Percentiles rank a stretch among this genome's conserved stretches.
phyloP scores from a whole-genome alignment of 2,113 vertebrate species.

The Australoheros scitulus region DNA sequence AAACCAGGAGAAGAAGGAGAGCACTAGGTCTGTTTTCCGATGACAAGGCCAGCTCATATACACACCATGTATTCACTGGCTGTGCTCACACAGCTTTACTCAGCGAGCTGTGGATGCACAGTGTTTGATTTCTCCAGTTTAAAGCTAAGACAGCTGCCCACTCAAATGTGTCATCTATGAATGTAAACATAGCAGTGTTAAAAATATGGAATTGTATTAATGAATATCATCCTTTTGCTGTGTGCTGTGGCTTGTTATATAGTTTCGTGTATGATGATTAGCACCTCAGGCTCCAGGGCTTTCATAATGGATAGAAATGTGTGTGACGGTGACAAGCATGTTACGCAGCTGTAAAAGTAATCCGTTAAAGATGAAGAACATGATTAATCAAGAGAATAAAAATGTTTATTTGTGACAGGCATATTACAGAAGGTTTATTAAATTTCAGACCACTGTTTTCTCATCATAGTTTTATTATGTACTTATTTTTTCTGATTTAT shows the following conservation, averaged over 20 bases:
- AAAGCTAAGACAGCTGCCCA: conserved; percentile 20
- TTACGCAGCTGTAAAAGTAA: conserved; percentile 46
- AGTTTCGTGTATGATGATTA: conserved; percentile 34
- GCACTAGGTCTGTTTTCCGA: conserved; percentile 10
- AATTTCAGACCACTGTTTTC: conserved; percentile 29
- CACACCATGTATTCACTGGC: neutral
- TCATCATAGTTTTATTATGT: neutral
- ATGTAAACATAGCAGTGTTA: conserved; percentile 33
- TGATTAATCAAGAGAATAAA: conserved; percentile 43
- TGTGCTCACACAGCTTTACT: conserved; percentile 21
- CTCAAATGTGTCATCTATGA: conserved; percentile 39
- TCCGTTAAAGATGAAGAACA: conserved; percentile 56
- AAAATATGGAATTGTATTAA: conserved; percentile 36
- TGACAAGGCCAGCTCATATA: conserved; percentile 49
- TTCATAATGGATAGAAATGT: conserved; percentile 31
- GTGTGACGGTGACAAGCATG: conserved; percentile 38
- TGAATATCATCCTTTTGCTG: conserved; percentile 12
- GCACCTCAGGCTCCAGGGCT: conserved; percentile 13
- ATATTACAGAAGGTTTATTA: conserved; percentile 18
- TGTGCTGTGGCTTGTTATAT: neutral
- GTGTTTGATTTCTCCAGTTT: conserved; percentile 43
- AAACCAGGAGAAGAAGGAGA: conserved; percentile 42
- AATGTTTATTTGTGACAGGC: conserved; percentile 39
- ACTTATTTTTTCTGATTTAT: neutral
- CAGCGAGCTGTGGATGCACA: conserved; percentile 20